Evolutionary conservation across 2,888 invertebrate genomes (phyloP).

Genomic region (Taenaris catops): DNA sequence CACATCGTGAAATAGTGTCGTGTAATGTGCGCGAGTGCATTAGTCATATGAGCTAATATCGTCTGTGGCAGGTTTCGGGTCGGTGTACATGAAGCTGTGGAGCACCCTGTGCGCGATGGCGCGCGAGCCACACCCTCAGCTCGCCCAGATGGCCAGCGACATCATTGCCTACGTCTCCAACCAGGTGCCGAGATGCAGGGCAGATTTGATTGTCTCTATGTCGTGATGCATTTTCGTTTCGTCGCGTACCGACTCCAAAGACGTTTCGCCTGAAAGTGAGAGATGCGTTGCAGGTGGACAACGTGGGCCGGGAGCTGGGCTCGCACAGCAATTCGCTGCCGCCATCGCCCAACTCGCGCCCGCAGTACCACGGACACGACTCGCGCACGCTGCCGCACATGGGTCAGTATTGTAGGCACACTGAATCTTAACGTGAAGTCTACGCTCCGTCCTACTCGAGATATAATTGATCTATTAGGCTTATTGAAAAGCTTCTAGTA

Average conservation of each 20-base stretch:
- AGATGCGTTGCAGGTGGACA: conserved; percentile 46
- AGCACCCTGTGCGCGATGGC: conserved; percentile 87
- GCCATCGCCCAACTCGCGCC: conserved; percentile 80
- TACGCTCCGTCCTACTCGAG: no score
- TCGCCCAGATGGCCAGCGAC: conserved; percentile 87
- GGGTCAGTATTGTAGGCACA: conserved; percentile 23
- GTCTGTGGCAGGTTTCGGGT: conserved; percentile 79
- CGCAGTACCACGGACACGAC: conserved; percentile 36
- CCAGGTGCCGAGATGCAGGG: no score
- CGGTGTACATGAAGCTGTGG: conserved; percentile 96
- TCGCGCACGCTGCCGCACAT: conserved; percentile 44
- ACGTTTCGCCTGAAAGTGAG: background rate
- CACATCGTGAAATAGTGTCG: no score
- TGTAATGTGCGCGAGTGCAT: no score
- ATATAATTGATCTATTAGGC: no score
- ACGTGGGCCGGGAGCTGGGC: conserved; percentile 30
- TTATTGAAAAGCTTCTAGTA: no score
- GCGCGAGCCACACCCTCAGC: conserved; percentile 93
- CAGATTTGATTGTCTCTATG: no score
- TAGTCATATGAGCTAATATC: background rate
- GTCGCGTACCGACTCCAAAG: background rate
- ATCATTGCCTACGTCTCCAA: conserved; percentile 88
- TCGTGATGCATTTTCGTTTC: no score
- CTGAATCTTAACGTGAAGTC: background rate
- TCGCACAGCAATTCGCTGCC: conserved; percentile 67